Evolutionary conservation across 2,113 vertebrate genomes (phyloP).

Genomic region (Varanus komodoensis): DNA sequence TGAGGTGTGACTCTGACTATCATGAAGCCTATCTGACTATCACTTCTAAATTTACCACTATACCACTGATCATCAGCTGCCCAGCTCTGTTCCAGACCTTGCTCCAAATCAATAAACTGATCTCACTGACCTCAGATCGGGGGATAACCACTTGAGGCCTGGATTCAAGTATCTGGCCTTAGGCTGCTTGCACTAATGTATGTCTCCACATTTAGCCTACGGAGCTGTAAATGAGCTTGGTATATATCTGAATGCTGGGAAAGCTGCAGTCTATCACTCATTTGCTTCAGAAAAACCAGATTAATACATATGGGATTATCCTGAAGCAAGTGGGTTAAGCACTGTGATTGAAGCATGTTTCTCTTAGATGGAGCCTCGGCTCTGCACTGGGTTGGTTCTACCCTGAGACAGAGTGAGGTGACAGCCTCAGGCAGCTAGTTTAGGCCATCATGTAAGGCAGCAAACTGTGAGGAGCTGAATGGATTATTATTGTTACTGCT

Average conservation of each 20-base stretch:
- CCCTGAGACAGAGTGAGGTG: no score
- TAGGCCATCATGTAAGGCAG: no score
- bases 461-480: no score
- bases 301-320: background rate
- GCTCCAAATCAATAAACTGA: background rate
- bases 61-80: no score
- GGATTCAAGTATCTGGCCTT: background rate
- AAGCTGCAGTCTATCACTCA: no score
- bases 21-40: no score
- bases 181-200: background rate
- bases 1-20: no score
- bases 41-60: no score
- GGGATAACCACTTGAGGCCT: background rate
- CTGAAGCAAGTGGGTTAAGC: background rate
- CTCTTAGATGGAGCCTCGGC: background rate
- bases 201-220: background rate
- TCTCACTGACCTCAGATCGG: background rate
- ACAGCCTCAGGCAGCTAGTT: no score
- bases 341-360: background rate
- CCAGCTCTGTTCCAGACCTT: no score
- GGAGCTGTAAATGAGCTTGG: background rate
- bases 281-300: background rate
- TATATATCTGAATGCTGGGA: background rate
- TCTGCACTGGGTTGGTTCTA: no score
- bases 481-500: no score